These are phyloP conservation scores for Hephaestus fuliginosus DNA, from an alignment of 2,797 vertebrate species.

Conservation along the genomic window DNA sequence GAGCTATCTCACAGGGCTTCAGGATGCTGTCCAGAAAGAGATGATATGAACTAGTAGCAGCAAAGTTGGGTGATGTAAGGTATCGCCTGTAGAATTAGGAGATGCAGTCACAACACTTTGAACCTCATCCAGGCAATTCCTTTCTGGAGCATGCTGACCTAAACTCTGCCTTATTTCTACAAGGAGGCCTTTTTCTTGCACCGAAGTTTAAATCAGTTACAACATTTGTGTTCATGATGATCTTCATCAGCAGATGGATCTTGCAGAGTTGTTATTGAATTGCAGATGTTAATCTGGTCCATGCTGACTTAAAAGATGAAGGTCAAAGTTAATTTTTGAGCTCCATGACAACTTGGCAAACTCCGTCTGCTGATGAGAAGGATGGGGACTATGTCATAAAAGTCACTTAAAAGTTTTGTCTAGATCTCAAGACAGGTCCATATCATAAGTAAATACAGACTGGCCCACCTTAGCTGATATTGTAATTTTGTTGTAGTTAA, in stretches of 20 bases:
- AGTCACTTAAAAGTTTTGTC: too few relatives aligned
- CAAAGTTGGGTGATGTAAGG: conserved; percentile 1
- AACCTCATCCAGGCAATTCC: conserved; percentile 32
- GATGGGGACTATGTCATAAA: neutral
- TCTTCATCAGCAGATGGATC: conserved; percentile 3
- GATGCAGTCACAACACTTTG: conserved; percentile 16
- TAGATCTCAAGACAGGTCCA: too few relatives aligned
- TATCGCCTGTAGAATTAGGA: neutral
- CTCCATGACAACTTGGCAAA: neutral
- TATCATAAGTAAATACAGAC: too few relatives aligned
- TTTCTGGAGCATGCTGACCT: conserved; percentile 49
- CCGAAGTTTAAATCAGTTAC: neutral
- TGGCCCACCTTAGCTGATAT: too few relatives aligned
- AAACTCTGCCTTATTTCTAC: conserved; percentile 15
- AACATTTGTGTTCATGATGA: conserved; percentile 13
- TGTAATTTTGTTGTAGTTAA: too few relatives aligned
- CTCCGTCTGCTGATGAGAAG: neutral
- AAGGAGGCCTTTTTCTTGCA: conserved; percentile 10
- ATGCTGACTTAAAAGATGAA: neutral
- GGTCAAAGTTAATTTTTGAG: neutral
- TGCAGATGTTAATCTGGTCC: neutral
- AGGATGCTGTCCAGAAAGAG: conserved; percentile 33
- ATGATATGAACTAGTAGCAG: conserved; percentile 59
- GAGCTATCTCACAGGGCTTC: conserved; percentile 37
- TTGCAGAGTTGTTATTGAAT: neutral